Conservation (phyloP, 37 sponge, comb jelly and placozoan species). For the Tethya wilhelma region DNA sequence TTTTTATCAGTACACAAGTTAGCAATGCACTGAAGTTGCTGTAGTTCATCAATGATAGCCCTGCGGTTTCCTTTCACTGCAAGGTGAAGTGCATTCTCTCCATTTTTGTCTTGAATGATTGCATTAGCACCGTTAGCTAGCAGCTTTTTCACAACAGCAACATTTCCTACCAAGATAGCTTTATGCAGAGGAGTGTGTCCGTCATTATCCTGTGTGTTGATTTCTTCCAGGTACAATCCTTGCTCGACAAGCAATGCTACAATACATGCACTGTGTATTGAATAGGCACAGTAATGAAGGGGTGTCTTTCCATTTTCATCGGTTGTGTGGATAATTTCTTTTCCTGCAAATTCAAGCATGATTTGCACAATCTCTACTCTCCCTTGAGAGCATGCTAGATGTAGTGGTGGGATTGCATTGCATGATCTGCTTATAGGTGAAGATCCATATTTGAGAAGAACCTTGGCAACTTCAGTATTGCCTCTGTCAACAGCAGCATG, state of each 20-base stretch:
- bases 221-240: neutral
- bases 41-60: constrained; percentile 22
- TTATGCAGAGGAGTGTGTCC: constrained; percentile 70
- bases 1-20: constrained; percentile 35
- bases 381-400: constrained; percentile 78
- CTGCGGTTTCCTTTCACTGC: constrained; percentile 41
- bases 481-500: constrained; percentile 85
- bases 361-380: constrained; percentile 53
- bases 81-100: constrained; percentile 57
- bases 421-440: constrained; percentile 31
- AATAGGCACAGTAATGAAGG: constrained; percentile 52
- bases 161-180: constrained; percentile 55
- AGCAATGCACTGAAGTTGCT: constrained; percentile 12
- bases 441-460: constrained; percentile 74
- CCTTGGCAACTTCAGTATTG: constrained; percentile 61
- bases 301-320: constrained; percentile 38
- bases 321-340: constrained; percentile 15
- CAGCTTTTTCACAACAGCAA: constrained; percentile 39
- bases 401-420: constrained; percentile 63
- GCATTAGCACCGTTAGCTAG: constrained; percentile 42
- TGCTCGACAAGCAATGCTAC: constrained; percentile 49
- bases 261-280: constrained; percentile 22
- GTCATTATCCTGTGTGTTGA: constrained; percentile 33
- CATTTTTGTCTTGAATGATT: constrained; percentile 19
- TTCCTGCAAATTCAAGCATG: constrained; percentile 36